A percentile compares a stretch with the other conserved stretches of the same genome.
Evolutionary conservation across 2,888 invertebrate genomes (phyloP).

Genomic region (Lasioglossum marginatum): DNA sequence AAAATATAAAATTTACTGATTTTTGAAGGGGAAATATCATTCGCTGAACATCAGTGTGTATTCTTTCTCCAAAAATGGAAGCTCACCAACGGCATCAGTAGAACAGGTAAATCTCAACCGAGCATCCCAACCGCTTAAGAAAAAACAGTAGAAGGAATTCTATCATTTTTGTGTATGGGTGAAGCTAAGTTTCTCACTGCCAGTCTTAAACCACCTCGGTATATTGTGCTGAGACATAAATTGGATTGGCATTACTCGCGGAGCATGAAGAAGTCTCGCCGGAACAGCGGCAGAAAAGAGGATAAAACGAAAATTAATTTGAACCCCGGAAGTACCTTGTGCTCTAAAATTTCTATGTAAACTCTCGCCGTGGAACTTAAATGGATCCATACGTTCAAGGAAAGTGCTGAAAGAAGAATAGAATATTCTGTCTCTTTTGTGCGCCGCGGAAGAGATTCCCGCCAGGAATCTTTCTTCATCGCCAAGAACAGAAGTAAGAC

Average conservation of each 20-base stretch:
- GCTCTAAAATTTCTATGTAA: slow-evolving; percentile 57
- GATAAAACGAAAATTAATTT: slow-evolving; percentile 60
- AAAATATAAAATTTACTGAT: too few relatives aligned
- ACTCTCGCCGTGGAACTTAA: slow-evolving; percentile 39
- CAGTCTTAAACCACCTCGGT: slow-evolving; percentile 10
- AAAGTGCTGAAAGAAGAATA: slow-evolving; percentile 32
- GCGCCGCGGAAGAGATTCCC: background rate
- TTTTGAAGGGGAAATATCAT: background rate
- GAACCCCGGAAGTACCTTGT: slow-evolving; percentile 40
- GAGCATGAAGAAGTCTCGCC: slow-evolving; percentile 25
- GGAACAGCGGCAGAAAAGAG: slow-evolving; percentile 38
- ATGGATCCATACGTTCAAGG: slow-evolving; percentile 31
- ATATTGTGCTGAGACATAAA: slow-evolving; percentile 27
- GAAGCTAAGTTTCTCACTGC: background rate
- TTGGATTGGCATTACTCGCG: slow-evolving; percentile 26
- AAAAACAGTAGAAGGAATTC: background rate
- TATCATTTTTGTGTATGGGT: slow-evolving; percentile 2
- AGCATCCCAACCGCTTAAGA: background rate
- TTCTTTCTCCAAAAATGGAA: background rate
- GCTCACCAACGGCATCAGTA: background rate
- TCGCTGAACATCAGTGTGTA: background rate
- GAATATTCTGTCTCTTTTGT: slow-evolving; percentile 34
- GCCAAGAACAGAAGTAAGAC: slow-evolving; percentile 6
- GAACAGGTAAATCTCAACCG: background rate
- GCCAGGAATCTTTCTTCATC: slow-evolving; percentile 2